phyloP scores from a whole-genome alignment of 2,797 vertebrate species.

The Sebastes matsubarae region DNA sequence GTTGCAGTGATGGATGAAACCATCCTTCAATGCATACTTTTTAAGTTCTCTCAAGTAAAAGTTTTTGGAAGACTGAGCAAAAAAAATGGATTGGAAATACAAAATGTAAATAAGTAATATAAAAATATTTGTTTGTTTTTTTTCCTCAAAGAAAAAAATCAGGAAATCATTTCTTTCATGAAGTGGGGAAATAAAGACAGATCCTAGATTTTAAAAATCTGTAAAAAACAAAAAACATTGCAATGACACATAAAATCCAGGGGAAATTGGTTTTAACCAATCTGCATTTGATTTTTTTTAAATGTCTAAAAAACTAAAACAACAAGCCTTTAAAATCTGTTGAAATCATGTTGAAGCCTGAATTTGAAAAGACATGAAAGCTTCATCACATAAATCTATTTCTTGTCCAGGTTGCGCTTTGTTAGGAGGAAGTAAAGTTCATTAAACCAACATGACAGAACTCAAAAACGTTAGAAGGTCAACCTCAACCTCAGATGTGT shows the following conservation, averaged over 20 bases:
- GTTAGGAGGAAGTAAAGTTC: not conserved
- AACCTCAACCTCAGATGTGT: not conserved
- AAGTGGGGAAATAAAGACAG: not conserved
- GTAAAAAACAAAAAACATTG: not conserved
- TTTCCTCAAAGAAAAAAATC: not conserved
- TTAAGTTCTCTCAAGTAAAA: not conserved
- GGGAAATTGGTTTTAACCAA: too few relatives aligned
- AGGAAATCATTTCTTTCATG: not conserved
- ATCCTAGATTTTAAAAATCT: not conserved
- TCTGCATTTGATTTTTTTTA: too few relatives aligned
- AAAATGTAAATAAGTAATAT: not conserved
- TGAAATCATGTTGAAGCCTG: not conserved
- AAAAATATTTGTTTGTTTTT: not conserved
- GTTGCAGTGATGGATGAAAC: not conserved
- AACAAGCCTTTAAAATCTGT: not conserved
- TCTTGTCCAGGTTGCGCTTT: not conserved
- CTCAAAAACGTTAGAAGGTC: not conserved
- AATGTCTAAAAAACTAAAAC: too few relatives aligned
- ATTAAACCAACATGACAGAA: not conserved
- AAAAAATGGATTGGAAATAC: not conserved
- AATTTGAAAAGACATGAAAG: not conserved
- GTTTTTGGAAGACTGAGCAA: not conserved
- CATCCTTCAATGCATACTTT: not conserved
- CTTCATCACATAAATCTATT: not conserved
- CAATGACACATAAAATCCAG: fast-evolving